Evolutionary conservation across 2,113 vertebrate genomes (phyloP), one percentile per base, ranked within the genome.

Genomic region (Alethe castanea): DNA sequence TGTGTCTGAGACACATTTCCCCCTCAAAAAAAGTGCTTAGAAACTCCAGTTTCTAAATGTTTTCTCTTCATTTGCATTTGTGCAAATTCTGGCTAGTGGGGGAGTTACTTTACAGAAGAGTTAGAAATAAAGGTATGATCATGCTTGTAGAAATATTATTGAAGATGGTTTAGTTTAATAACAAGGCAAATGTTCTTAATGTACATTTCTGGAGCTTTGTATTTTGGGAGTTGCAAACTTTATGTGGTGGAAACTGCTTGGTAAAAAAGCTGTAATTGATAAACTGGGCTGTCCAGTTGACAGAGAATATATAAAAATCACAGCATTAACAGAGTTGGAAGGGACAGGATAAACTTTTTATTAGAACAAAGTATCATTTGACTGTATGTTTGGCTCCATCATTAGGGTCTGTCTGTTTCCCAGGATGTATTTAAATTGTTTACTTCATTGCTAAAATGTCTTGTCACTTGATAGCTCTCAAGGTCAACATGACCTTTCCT

Each of bases 401-500:
- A 0, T 44, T 83, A 53, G 72, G 42, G 72, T 35, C 47, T 74
- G 42, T 83, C 89, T 76, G 19, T 70, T 90, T 90, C 28, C 36
- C 42, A 50, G 71, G 53, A 72, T 8, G 2, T 59, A 52, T 65
- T 84, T 52, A 38, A 91, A 76, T 60, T 67, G 69, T 84, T 90
- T 79, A 48, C 20, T 90, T n/a, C 45, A 1, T 16, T 79, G 45
- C 84, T 88, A n/a, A 95, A 90, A 48, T 71, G 25, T 71, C 52
- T 90, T 33, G n/a, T 66, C 88, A 92, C 47, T 85, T 69, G 73
- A 71, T 95, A 70, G 44, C 52, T 96, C 64, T 94, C 94, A 96
- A 97, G 95, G 96, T 96, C 91, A 81, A 3, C 11, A 11, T 95
- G 86, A 36, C 94, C 80, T 89, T 93, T 91, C 87, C 13, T 79